Evolutionary conservation across 1,140 invertebrate species (phyloP), one percentile per base, ranked within the genome.

Genomic region (Colletes gigas): DNA sequence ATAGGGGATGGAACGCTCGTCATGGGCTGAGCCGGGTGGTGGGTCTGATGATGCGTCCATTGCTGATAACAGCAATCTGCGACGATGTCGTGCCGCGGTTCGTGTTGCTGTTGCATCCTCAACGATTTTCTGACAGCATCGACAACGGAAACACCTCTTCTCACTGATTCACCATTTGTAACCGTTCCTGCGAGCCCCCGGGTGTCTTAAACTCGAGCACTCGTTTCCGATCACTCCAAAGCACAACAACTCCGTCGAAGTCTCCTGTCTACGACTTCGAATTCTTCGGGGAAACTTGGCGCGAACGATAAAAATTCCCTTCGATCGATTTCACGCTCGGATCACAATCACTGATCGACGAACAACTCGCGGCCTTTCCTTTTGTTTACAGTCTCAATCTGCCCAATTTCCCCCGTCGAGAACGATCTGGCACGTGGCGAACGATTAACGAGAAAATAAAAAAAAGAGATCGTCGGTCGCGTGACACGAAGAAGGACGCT

Each of bases 1-100:
- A 93, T 93, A 2, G 93, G 92, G 14, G 93, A 93, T 8, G 92
- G 91, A 19, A 92, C 63, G 47, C 60, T 73, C 21, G 88, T 47
- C 44, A 86, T 19, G 8, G 60, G 59, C n/a, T 89, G 78, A n/a
- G 78, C 70, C 8, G 50, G 12, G 41, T 89, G 88, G 41, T 85
- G 80, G 30, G 66, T 75, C 54, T 87, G 86, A 62, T 85, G 84
- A 69, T 88, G 87, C 39, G 76, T 12, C 82, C 87, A 88, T 78
- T 88, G 88, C 55, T 89, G 87, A 7, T 90, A 87, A n/a, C 86
- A 87, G 44, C 83, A 88, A 73, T 88, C 86, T 10, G 74, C 19
- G 19, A 50, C 15, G 30, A 85, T 70, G 6, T 85, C 82, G 19
- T 63, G 71, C 55, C 78, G 86, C 65, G 82, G 84, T 5, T 87